Conservation (phyloP, 2,113 vertebrate genomes). For the Melanotaenia duboulayi region DNA sequence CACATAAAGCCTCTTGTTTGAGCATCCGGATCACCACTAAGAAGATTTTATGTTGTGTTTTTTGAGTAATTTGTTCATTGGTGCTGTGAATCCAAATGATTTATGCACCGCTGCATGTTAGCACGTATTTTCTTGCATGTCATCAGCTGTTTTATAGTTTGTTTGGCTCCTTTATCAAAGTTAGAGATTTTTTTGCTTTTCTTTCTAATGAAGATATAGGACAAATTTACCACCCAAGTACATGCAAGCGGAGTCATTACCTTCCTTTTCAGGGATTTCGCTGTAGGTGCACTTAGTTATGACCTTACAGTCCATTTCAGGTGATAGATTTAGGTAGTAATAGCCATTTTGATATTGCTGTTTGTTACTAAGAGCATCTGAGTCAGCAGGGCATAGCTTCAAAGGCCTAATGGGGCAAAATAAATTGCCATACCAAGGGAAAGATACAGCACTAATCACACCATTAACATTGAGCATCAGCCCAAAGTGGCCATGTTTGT, state of each 20-base stretch:
- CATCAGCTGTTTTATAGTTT: background rate
- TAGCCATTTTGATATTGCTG: slow-evolving; percentile 78
- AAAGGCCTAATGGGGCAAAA: slow-evolving; percentile 78
- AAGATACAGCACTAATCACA: slow-evolving; percentile 75
- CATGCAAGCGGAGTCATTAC: slow-evolving; percentile 48
- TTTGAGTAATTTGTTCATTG: background rate
- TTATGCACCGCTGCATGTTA: background rate
- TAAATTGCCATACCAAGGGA: slow-evolving; percentile 77
- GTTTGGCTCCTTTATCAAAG: background rate
- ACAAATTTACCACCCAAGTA: slow-evolving; percentile 19
- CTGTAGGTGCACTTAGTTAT: slow-evolving; percentile 50
- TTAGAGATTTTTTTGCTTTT: background rate
- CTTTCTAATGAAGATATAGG: background rate
- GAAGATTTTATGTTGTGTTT: too few relatives aligned
- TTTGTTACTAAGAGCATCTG: slow-evolving; percentile 80
- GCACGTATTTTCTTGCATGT: too few relatives aligned
- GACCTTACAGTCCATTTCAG: slow-evolving; percentile 70
- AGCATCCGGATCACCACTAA: too few relatives aligned
- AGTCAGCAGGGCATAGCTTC: slow-evolving; percentile 79
- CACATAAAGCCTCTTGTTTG: too few relatives aligned
- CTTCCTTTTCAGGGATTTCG: slow-evolving; percentile 59
- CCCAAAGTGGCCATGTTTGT: slow-evolving; percentile 73
- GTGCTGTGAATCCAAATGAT: background rate
- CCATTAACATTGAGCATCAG: slow-evolving; percentile 78
- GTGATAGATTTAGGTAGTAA: slow-evolving; percentile 75